These are phyloP conservation scores for Amitus sp. DNA, from an alignment of 2,888 invertebrate species.

Conservation along the genomic window DNA sequence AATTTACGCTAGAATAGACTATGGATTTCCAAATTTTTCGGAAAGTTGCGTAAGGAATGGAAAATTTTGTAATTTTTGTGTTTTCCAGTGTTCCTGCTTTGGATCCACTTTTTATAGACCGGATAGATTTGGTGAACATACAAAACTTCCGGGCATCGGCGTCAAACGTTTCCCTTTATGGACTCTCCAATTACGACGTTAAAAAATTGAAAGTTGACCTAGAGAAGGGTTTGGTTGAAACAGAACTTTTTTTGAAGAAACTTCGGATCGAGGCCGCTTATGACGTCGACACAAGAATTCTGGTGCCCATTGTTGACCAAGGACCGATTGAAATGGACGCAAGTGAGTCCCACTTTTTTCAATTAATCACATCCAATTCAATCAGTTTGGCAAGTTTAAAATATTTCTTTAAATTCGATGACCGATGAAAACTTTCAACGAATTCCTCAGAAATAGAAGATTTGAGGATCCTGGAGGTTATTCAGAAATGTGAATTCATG, in stretches of 20 bases:
- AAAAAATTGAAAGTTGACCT: slow-evolving; percentile 42
- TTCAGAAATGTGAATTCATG: no score
- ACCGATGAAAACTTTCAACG: no score
- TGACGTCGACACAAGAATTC: slow-evolving; percentile 50
- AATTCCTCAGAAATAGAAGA: no score
- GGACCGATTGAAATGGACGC: slow-evolving; percentile 49
- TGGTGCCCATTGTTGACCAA: slow-evolving; percentile 50
- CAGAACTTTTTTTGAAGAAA: slow-evolving; percentile 34
- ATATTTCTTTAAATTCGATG: not conserved
- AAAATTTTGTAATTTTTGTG: no score
- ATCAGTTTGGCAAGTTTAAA: not conserved
- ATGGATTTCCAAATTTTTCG: no score
- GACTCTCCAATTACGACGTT: slow-evolving; percentile 41
- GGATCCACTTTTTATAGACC: slow-evolving; percentile 51
- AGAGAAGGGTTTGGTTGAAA: slow-evolving; percentile 36
- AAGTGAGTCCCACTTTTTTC: slow-evolving; percentile 43
- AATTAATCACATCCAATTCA: no score
- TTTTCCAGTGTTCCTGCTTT: slow-evolving; percentile 51
- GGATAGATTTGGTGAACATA: slow-evolving; percentile 46
- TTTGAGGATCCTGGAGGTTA: no score
- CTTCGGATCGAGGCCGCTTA: slow-evolving; percentile 47
- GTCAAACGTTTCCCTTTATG: slow-evolving; percentile 46
- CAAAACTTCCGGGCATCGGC: slow-evolving; percentile 48
- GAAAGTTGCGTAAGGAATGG: no score
- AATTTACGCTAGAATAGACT: no score